Percentiles rank a stretch among this genome's conserved stretches.
Conservation (phyloP, 2,113 vertebrate species). For the Capreolus pygargus region DNA sequence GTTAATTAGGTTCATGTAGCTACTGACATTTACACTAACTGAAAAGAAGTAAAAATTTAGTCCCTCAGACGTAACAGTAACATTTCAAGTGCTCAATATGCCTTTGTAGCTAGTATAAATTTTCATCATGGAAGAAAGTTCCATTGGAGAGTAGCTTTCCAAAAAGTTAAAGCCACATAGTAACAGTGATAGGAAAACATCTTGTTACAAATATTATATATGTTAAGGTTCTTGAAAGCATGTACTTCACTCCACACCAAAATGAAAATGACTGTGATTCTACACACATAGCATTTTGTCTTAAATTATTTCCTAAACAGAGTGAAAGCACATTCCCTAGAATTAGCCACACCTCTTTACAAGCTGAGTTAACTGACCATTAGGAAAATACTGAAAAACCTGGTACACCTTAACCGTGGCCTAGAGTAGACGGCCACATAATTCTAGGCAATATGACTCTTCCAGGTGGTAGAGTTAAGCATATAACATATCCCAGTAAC, state of each 20-base stretch:
- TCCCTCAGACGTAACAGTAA: neutral
- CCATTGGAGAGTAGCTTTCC: neutral
- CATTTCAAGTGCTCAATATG: slow-evolving; percentile 4
- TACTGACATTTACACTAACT: slow-evolving; percentile 9
- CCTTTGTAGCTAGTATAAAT: neutral
- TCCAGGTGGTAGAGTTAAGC: neutral
- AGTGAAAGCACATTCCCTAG: slow-evolving; percentile 28
- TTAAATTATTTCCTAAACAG: slow-evolving; percentile 25
- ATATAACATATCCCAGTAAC: neutral
- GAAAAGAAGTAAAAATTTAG: slow-evolving; percentile 1
- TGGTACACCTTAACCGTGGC: neutral
- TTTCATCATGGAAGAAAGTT: slow-evolving; percentile 17
- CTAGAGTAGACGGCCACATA: neutral
- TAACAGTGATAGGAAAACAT: slow-evolving; percentile 1
- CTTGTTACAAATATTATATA: neutral
- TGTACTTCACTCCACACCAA: neutral
- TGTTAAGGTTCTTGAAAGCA: slow-evolving; percentile 10
- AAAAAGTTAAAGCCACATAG: neutral
- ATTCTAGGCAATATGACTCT: neutral
- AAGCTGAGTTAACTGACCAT: neutral
- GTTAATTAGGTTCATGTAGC: neutral
- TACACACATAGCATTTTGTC: neutral
- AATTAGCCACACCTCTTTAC: neutral
- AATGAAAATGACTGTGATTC: neutral
- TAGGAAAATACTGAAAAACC: neutral